Conservation (phyloP, 1,140 invertebrate genomes). For the Bicyclus anynana region DNA sequence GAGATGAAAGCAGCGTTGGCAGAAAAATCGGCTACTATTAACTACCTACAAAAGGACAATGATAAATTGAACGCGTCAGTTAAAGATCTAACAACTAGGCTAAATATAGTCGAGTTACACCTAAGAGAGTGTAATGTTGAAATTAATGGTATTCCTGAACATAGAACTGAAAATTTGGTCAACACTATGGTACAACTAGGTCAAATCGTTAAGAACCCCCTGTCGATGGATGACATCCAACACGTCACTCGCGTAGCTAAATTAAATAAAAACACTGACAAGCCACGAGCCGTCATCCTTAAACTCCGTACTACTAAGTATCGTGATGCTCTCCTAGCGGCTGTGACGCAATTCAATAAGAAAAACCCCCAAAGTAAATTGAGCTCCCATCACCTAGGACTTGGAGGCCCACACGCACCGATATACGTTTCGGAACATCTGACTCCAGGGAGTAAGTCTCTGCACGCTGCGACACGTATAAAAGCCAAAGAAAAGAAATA, state of each 20-base stretch:
- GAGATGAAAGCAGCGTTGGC: background rate
- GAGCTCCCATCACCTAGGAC: too few relatives aligned
- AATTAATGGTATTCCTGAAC: conserved; percentile 9
- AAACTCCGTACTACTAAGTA: conserved; percentile 2
- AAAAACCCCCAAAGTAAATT: background rate
- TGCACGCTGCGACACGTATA: too few relatives aligned
- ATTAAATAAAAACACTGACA: conserved; percentile 2
- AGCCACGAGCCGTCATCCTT: conserved; percentile 5
- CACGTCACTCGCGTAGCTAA: conserved; percentile 12
- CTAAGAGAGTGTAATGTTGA: conserved; percentile 13
- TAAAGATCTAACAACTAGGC: conserved; percentile 1
- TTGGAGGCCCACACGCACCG: too few relatives aligned
- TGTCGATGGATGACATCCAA: conserved; percentile 5
- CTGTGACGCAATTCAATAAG: background rate
- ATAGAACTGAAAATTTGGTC: conserved; percentile 11
- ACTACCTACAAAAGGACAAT: conserved; percentile 9
- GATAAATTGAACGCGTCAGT: background rate
- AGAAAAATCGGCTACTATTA: conserved; percentile 4
- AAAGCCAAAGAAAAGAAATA: too few relatives aligned
- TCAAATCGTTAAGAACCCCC: conserved; percentile 3
- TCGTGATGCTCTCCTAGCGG: conserved; percentile 5
- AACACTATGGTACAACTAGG: background rate
- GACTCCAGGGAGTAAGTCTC: too few relatives aligned
- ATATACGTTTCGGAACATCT: too few relatives aligned
- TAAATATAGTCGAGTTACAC: conserved; percentile 9